Percentiles rank a stretch among this genome's conserved stretches.
Evolutionary conservation across 2,113 vertebrate genomes (phyloP).

Genomic region (Bagarius yarrelli): DNA sequence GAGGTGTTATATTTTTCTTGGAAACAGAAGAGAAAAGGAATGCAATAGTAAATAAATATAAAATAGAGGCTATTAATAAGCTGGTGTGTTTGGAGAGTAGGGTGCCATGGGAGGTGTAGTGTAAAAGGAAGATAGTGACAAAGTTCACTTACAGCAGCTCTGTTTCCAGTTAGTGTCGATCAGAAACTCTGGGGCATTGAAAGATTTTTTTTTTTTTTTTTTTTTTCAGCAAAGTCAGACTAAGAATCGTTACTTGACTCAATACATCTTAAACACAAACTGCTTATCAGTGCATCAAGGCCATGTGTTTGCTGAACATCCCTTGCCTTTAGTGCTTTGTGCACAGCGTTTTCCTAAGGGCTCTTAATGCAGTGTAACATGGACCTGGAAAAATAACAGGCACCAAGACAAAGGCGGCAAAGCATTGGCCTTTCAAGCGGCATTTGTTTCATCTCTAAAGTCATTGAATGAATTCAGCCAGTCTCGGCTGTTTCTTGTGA

Average conservation of each 20-base stretch:
- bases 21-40: constrained; percentile 64
- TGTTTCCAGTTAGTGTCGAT: constrained; percentile 72
- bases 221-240: constrained; percentile 65
- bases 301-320: constrained; percentile 52
- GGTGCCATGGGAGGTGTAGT: constrained; percentile 86
- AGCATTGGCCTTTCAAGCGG: constrained; percentile 60
- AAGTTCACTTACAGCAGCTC: constrained; percentile 80
- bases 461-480: constrained; percentile 62
- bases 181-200: constrained; percentile 67
- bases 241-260: constrained; percentile 65
- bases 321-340: constrained; percentile 17
- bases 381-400: constrained; percentile 60
- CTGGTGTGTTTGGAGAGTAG: constrained; percentile 82
- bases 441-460: constrained; percentile 73
- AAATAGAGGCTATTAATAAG: constrained; percentile 63
- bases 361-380: constrained; percentile 29
- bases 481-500: constrained; percentile 63
- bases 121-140: constrained; percentile 75
- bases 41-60: constrained; percentile 69
- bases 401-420: constrained; percentile 61
- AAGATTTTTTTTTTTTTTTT: constrained; percentile 55
- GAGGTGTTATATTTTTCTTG: constrained; percentile 74
- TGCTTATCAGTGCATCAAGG: constrained; percentile 62
- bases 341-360: constrained; percentile 54
- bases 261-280: constrained; percentile 57